Evolutionary conservation across 1,140 invertebrate species (phyloP), one percentile per base, ranked within the genome.

Genomic region (Danaus plexippus): DNA sequence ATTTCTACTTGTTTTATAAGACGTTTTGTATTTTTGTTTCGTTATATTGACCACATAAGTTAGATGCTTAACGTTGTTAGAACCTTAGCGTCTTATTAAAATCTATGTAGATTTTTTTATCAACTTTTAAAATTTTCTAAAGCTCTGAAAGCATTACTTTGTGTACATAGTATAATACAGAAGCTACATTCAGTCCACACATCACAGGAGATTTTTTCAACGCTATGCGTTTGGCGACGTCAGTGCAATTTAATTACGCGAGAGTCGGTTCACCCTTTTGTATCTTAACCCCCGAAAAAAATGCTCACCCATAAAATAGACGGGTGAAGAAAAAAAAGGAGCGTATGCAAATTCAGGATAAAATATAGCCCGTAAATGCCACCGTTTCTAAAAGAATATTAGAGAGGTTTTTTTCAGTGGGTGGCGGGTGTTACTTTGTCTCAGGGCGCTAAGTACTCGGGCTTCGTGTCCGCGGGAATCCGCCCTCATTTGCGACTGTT

Each of bases 351-450:
- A 88, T 88, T 87, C 87, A 79, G 85, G 85, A 87, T 88, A 88
- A 88, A 88, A 88, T 88, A 88, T 88, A 88, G 87, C 85, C 87
- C 87, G 87, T 88, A 88, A 88, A 88, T 88, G 87, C 87, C 84
- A 87, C 87, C 84, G 87, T 87, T 87, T 87, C 87, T 87, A 87
- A 87, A 88, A 87, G 87, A 88, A 88, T 88, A 88, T 88, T 88
- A 88, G 85, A 88, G 85, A 87, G 85, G 87, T 87, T 88, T 32
- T 22, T 88, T 88, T 87, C 85, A 87, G 87, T 86, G 87, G 85
- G 87, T 87, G 84, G 87, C 75, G 76, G 80, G 77, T 77, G 79
- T 69, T 72, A 81, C 80, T 84, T 82, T 85, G 81, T 86, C 83
- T 84, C 80, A 73, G 73, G 70, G 73, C 65, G 75, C 72, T 85